Percentiles rank a stretch among this genome's conserved stretches.
Evolutionary conservation across 2,888 invertebrate genomes (phyloP).

Genomic region (Meloe dianella): DNA sequence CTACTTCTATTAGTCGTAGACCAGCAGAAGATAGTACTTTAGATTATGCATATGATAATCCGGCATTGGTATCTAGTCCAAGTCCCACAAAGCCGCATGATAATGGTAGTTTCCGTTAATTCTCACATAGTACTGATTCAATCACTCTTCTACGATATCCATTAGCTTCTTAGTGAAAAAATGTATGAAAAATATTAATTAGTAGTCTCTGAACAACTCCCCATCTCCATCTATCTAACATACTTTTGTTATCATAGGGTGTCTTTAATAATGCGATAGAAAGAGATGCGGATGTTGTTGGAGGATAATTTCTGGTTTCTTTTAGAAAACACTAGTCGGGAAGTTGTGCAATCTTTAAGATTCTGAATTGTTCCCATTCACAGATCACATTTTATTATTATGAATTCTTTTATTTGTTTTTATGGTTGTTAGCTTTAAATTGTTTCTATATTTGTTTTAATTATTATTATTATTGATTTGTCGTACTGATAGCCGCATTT

Average conservation of each 20-base stretch:
- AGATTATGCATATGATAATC: slow-evolving; percentile 82
- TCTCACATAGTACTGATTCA: not conserved
- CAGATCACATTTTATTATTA: no score
- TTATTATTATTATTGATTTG: slow-evolving; percentile 4
- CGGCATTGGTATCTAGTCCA: slow-evolving; percentile 63
- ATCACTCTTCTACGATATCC: not conserved
- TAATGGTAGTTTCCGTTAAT: not conserved
- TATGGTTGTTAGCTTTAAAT: slow-evolving; percentile 15
- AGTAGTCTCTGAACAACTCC: not conserved
- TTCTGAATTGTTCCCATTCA: not conserved
- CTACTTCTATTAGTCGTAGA: slow-evolving; percentile 74
- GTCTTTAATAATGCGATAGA: no score
- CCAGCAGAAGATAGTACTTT: slow-evolving; percentile 77
- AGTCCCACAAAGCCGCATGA: slow-evolving; percentile 17
- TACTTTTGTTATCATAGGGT: no score
- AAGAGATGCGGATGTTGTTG: not conserved
- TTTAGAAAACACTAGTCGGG: slow-evolving; percentile 20
- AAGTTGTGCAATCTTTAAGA: slow-evolving; percentile 27
- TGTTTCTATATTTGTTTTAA: not conserved
- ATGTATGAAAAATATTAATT: not conserved
- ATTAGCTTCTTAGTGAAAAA: not conserved
- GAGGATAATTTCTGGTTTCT: no score
- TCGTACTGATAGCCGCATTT: slow-evolving; percentile 33
- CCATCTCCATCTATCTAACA: no score
- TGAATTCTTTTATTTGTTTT: not conserved